Base-by-base conservation (phyloP, 2,888 invertebrate genomes). In the Celastrina argiolus region DNA sequence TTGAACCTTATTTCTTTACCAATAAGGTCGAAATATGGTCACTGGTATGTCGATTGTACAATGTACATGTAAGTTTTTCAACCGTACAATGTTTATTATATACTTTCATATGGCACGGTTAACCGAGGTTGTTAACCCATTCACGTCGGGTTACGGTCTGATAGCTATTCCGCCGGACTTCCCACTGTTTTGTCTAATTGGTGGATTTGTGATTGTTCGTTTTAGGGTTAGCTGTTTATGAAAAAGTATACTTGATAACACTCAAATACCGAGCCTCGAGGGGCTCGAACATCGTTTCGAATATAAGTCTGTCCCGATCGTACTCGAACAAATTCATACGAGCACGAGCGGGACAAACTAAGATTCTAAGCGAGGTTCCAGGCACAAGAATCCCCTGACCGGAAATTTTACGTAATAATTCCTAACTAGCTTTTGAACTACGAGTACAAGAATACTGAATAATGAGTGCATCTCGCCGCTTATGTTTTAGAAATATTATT, bases 71-170 rank as follows among this genome's bases (percentile, higher is more conserved):
- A 22, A 12, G 51, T 7, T 28, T 31, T 58, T n/a, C 10, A 58
- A 28, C 16, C n/a, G 61, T 22, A 26, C 34, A 56, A 56, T 18
- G 34, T 22, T 18, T 61, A 61, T 39, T 22, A 36, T 34, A 18
- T 61, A 61, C 34, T 36, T 39, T 36, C 14, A 61, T 61, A 22
- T 36, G 34, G 59, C 39, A 18, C 61, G 18, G 61, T 36, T 18
- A 39, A 34, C 51, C 81, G 86, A 87, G 88, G 87, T 88, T 87
- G 83, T 86, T 88, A 85, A 87, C 87, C 87, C 79, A 84, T 84
- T 83, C 84, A 74, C 79, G 69, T 66, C 67, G 65, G 63, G 86
- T 85, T 86, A 83, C 85, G 87, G 83, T 88, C 87, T 84, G 85
- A 82, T 88, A 85, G 82, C 78, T 79, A 80, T 78, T 79, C 76